These are phyloP conservation scores for Pagrus major DNA, from an alignment of 2,113 vertebrate genomes.

Conservation along the genomic window DNA sequence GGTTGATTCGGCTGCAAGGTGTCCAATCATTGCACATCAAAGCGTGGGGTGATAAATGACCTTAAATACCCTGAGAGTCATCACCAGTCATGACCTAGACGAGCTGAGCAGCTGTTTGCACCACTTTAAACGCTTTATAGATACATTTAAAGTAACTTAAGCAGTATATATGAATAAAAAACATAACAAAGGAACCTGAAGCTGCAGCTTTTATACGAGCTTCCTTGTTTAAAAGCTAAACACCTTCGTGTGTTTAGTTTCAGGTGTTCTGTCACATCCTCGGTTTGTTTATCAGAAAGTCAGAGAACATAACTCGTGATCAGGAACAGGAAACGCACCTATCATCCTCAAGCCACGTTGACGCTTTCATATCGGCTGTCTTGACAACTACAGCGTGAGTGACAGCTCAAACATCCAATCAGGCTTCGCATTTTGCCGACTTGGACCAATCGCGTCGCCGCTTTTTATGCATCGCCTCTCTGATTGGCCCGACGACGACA, in stretches of 20 bases:
- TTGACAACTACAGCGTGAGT: constrained; percentile 68
- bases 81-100: accelerated
- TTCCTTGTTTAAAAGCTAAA: background rate
- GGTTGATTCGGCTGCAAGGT: background rate
- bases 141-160: background rate
- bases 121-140: too few relatives aligned
- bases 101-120: background rate
- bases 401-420: constrained; percentile 61
- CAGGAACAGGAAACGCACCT: constrained; percentile 76
- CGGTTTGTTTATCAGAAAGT: constrained; percentile 8
- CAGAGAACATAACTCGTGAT: constrained; percentile 64
- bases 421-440: accelerated
- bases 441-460: constrained; percentile 54
- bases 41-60: background rate
- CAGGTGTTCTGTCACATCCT: background rate
- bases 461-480: accelerated
- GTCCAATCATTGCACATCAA: background rate
- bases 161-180: too few relatives aligned
- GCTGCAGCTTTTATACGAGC: background rate
- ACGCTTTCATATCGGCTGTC: constrained; percentile 68
- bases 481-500: constrained; percentile 37
- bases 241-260: too few relatives aligned
- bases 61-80: background rate
- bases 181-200: background rate
- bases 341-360: constrained; percentile 79